phyloP scores from a whole-genome alignment of 2,113 vertebrate genomes.

The human (Homo sapiens) region GRCh38 chrX:47168501-47169000 shows the following conservation, averaged over 20 bases:
- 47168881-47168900: not conserved
- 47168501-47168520: too few relatives aligned
- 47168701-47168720: not conserved
- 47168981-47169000: not conserved
- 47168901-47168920: not conserved
- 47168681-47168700: not conserved
- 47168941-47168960: not conserved
- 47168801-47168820: conserved; percentile 8
- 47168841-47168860: not conserved
- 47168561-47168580: conserved; percentile 22
- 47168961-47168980: not conserved
- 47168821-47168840: not conserved
- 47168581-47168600: conserved; percentile 49
- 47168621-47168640: not conserved
- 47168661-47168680: not conserved
- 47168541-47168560: too few relatives aligned
- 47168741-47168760: not conserved
- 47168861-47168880: not conserved
- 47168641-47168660: not conserved
- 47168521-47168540: too few relatives aligned
- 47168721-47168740: not conserved
- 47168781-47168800: not conserved
- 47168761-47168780: not conserved
- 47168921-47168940: not conserved
- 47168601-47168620: not conserved